These are phyloP conservation scores for Agrilus biguttatus DNA, from an alignment of 2,888 invertebrate genomes.

Conservation along the genomic window DNA sequence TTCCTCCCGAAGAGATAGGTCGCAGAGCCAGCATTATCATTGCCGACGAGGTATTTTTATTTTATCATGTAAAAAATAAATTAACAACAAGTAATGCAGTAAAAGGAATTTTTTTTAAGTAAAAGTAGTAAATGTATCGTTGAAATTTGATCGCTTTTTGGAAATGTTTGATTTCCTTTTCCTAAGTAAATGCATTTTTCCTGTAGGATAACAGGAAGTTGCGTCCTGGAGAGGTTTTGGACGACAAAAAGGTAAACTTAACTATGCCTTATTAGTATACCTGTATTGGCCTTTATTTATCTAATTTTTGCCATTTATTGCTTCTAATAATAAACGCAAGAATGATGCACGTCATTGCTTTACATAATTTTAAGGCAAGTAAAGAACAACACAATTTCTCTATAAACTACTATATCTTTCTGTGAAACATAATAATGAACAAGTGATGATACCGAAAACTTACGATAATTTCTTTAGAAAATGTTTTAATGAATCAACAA, in stretches of 20 bases:
- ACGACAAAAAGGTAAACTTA: constrained; percentile 79
- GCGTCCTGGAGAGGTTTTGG: constrained; percentile 86
- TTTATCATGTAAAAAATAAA: not conserved
- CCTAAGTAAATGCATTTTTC: constrained; percentile 16
- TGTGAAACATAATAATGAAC: too few relatives aligned
- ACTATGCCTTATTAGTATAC: constrained; percentile 1
- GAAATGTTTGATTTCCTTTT: constrained; percentile 3
- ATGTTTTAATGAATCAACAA: too few relatives aligned
- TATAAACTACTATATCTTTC: too few relatives aligned
- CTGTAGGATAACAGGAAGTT: constrained; percentile 77
- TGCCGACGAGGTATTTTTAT: constrained; percentile 75
- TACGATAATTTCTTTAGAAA: too few relatives aligned
- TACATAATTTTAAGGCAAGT: too few relatives aligned
- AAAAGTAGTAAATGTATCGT: not conserved
- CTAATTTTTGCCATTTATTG: constrained; percentile 11
- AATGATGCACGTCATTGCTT: too few relatives aligned
- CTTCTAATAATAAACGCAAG: not conserved
- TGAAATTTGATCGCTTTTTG: too few relatives aligned
- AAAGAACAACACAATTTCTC: too few relatives aligned
- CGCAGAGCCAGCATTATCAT: constrained; percentile 82
- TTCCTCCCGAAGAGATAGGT: constrained; percentile 76
- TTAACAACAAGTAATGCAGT: too few relatives aligned
- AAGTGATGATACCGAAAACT: too few relatives aligned
- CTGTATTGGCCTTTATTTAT: constrained; percentile 12
- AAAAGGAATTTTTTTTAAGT: not conserved